Evolutionary conservation across 2,797 vertebrate species (phyloP).

Genomic region (Pipistrellus kuhlii): DNA sequence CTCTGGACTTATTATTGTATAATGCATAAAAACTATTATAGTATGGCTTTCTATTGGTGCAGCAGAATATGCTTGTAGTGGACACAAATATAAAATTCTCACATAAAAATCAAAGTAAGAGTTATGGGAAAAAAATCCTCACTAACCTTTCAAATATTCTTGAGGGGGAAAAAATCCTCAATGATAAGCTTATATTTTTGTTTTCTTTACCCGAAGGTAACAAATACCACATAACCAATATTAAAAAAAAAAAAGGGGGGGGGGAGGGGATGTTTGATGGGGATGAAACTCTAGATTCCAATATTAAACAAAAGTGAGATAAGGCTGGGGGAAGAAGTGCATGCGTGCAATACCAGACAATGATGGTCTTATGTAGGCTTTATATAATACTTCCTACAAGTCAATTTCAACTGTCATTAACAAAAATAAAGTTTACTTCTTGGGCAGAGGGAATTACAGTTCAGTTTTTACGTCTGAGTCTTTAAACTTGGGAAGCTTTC

Average conservation of each 20-base stretch:
- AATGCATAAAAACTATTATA: neutral
- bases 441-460: constrained; percentile 62
- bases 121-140: neutral
- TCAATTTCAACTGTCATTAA: constrained; percentile 31
- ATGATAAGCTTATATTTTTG: neutral
- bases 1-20: constrained; percentile 14
- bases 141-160: neutral
- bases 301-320: neutral
- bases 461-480: constrained; percentile 73
- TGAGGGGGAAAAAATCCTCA: neutral
- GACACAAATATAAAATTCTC: constrained; percentile 46
- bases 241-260: no score
- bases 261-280: neutral
- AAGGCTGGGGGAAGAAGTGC: neutral
- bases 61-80: neutral
- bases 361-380: neutral
- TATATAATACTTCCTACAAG: neutral
- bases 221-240: neutral
- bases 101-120: neutral
- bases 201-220: constrained; percentile 26
- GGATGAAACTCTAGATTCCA: neutral
- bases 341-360: neutral
- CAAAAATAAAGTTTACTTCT: constrained; percentile 77
- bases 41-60: neutral
- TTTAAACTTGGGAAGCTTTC: constrained; percentile 86